Base-by-base conservation (phyloP, 2,113 vertebrate genomes). In the Noturus placidus region DNA sequence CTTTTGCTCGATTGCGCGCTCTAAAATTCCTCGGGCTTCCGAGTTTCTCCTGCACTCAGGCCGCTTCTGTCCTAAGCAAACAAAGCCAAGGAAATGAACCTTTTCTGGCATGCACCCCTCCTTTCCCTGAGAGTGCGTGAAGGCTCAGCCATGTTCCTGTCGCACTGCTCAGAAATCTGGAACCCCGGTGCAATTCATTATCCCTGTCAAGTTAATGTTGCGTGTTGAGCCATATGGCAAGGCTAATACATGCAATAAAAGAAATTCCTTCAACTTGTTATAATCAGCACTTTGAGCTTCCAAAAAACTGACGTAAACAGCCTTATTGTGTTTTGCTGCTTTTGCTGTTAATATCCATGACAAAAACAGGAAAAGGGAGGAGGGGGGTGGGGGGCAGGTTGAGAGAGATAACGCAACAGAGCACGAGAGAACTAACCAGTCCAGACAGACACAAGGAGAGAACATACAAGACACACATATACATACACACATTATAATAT, bases 171-270 rank as follows among this genome's bases (percentile, higher is more conserved):
- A 20, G 86, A 88, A 84, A 87, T 87, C 83, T 80, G 88, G 78
- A 87, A 63, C 74, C 52, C 74, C 92, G 95, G 94, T 93, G 96
- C 95, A 96, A 97, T 97, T 96, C 94, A 96, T 97, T 97, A 97
- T 95, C 94, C 94, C 94, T 96, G 95, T 97, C 96, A 97, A 96
- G 95, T 96, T 97, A 97, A 97, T 97, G 97, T 97, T 96, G 95
- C 96, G 93, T 97, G 96, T 95, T 95, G 94, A 95, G 95, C 97
- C 97, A 97, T 97, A 97, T 97, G 97, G 96, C 94, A 92, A 90
- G 94, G 94, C 95, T 96, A 83, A 95, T 94, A 96, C 93, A 94
- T 93, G 95, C 94, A 95, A 97, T 96, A 96, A 97, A 96, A 93
- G 94, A 97, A 96, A 96, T 96, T 96, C 96, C 95, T 96, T 95